Base-by-base conservation (phyloP, 1,140 invertebrate species). In the Drosophila carrolli region DNA sequence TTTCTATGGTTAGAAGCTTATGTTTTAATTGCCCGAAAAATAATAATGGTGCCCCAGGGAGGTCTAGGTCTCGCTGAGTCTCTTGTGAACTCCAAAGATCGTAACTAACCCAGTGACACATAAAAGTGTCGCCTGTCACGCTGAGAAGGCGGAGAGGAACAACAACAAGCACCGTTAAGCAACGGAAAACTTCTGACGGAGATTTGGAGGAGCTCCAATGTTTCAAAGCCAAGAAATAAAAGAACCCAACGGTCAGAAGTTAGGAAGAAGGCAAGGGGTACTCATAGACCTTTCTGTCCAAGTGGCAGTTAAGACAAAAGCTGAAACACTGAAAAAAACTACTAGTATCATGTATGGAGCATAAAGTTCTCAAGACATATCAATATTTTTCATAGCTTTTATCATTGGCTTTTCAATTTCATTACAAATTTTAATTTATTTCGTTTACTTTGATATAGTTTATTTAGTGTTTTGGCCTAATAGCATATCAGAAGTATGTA, bases 111-210 rank as follows among this genome's bases (percentile, higher is more conserved):
- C 58, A 90, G 81, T 90, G 89, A 90, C 89, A 90, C 82, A 90
- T 88, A 76, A 91, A 78, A 83, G 88, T 83, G 82, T 90, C 86
- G 86, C 86, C 80, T 86, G 78, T 91, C 82, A 77, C 27, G 63
- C 72, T 40, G 44, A 29, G 47, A 63, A 77, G 47, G 47, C 67
- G 47, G 51, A 38, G 46, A 37, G 58, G 35, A 14, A 29, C 43
- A 44, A 40, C 35, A 40, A 68, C 14, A 10, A 66, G 13, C 57
- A 75, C 70, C 68, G 82, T 85, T 86, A 88, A 63, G 46, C 66
- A 37, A 10, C 47, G 47, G 58, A 46, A 53, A 53, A 27, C 16
- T 23, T 44, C 40, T 48, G 23, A 23, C 19, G 8, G 23, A 47
- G 16, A 48, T 23, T 13, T 35, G 53, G 55, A 19, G 43, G 50